These are phyloP conservation scores for Trypoxylus dichotomus DNA, from an alignment of 1,140 invertebrate species.

Conservation along the genomic window DNA sequence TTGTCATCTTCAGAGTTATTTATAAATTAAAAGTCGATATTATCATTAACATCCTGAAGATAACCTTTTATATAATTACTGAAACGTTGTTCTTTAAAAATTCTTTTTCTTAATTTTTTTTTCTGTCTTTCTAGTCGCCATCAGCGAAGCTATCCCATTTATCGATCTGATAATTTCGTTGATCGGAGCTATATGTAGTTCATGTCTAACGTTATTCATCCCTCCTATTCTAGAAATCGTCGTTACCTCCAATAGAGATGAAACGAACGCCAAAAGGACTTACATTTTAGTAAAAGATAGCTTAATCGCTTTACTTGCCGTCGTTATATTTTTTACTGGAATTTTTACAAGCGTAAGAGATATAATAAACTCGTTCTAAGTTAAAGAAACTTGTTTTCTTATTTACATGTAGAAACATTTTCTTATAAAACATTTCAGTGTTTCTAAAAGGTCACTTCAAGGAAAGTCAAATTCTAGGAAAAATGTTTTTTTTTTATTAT, in stretches of 20 bases:
- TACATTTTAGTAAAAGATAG: background rate
- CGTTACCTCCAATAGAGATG: background rate
- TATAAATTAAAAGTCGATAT: too few relatives aligned
- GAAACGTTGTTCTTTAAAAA: too few relatives aligned
- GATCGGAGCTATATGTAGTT: constrained; percentile 13
- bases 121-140: background rate
- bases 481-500: too few relatives aligned
- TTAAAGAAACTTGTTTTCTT: background rate
- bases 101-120: too few relatives aligned
- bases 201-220: background rate
- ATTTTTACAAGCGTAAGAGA: constrained; percentile 6
- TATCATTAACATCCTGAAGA: too few relatives aligned
- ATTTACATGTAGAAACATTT: too few relatives aligned
- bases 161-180: constrained; percentile 20
- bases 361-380: constrained; percentile 23
- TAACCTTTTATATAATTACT: too few relatives aligned
- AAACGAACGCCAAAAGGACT: background rate
- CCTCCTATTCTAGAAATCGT: constrained; percentile 1
- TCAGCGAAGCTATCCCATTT: constrained; percentile 5
- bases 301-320: background rate
- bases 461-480: too few relatives aligned
- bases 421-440: too few relatives aligned
- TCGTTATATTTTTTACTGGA: constrained; percentile 3
- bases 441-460: too few relatives aligned
- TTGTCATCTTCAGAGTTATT: too few relatives aligned